Evolutionary conservation across 2,888 invertebrate genomes (phyloP), one percentile per base, ranked within the genome.

Genomic region (Euzetes globulus): DNA sequence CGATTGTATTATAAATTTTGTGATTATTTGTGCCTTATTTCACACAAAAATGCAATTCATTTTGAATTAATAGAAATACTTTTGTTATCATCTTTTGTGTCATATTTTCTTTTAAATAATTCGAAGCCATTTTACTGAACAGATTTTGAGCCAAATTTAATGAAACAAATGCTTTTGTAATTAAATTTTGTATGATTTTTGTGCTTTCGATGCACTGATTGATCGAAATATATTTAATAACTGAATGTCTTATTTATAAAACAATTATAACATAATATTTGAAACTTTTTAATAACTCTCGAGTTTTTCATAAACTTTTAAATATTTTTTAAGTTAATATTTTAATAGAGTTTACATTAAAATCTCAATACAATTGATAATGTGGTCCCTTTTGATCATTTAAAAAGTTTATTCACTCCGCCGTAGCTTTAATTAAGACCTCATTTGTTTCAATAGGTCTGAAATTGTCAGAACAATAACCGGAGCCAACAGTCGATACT

Each of bases 311-410:
- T 68, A 68, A 68, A 68, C 68, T 68, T 68, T 37, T 68, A 27
- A 60, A 60, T 60, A 60, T 60, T 60, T 60, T 60, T 60, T 68
- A 41, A 68, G 68, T 68, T 68, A 68, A 68, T 68, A 68, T 68
- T 68, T 63, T 37, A 68, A 68, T 68, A 68, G 60, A 60, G 68
- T 68, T 68, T 68, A 68, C 68, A 68, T 68, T 68, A 68, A 68
- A 68, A 41, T 68, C 68, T 68, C 37, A 68, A 68, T 68, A 68
- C 68, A 68, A 68, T 68, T 68, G 68, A 68, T 41, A 68, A 68
- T 60, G 33, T 68, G 68, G 68, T 68, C 68, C 68, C 68, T 41
- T 68, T 68, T 68, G 37, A 68, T 68, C 68, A 68, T 58, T 65
- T 17, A 68, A 68, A 41, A 68, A 55, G 22, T 11, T 37, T 68